Percentiles rank a stretch among this genome's conserved stretches.
phyloP scores from a whole-genome alignment of 2,113 vertebrate genomes.

The Sclerurus mexicanus region DNA sequence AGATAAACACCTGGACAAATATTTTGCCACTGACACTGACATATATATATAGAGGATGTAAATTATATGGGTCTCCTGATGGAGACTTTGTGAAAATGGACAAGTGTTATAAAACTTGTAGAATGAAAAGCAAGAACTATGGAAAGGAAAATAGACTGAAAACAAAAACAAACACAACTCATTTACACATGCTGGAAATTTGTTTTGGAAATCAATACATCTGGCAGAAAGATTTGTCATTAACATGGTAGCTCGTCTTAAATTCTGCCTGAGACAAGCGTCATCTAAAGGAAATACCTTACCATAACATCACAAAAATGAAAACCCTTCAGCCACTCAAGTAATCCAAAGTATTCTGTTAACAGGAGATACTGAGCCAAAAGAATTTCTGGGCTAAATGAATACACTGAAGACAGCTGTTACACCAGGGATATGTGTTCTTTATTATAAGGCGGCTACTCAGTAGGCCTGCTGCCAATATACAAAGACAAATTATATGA shows the following conservation, averaged over 20 bases:
- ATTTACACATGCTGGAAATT: not conserved
- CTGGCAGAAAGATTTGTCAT: not conserved
- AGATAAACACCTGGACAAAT: not conserved
- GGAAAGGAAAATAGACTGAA: not conserved
- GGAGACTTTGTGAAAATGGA: not conserved
- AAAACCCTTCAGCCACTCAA: not conserved
- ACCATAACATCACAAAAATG: not conserved
- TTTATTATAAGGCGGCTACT: not conserved
- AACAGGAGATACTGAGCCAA: slow-evolving; percentile 6
- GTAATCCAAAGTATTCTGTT: not conserved
- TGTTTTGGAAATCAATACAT: not conserved
- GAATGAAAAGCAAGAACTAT: not conserved
- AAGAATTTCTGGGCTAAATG: not conserved
- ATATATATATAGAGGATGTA: not conserved
- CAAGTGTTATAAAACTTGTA: not conserved
- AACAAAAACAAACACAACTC: not conserved
- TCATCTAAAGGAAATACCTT: not conserved
- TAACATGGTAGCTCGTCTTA: not conserved
- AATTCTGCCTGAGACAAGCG: not conserved
- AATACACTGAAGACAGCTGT: not conserved
- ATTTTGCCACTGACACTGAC: not conserved
- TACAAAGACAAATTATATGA: not conserved
- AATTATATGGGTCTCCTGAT: not conserved
- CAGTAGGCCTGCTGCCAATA: not conserved
- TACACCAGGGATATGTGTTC: not conserved